phyloP scores from a whole-genome alignment of 2,888 invertebrate species.

The Plebejus anna region DNA sequence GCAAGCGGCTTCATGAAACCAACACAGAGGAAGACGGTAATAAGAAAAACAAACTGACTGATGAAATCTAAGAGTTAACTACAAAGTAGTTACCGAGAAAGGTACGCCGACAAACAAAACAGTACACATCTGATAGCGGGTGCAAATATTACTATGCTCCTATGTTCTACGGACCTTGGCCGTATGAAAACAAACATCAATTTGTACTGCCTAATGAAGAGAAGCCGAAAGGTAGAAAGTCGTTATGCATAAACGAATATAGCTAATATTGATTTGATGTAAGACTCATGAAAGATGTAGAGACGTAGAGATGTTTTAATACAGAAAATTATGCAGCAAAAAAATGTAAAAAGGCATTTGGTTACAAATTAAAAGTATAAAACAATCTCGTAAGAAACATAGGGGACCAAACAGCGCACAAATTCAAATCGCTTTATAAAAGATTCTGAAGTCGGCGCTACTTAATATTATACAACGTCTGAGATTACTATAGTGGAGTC shows the following conservation, averaged over 20 bases:
- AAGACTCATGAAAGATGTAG: neutral
- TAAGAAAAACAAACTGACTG: slow-evolving; percentile 11
- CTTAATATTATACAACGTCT: too few relatives aligned
- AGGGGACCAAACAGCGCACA: too few relatives aligned
- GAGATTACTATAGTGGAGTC: neutral
- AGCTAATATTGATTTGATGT: neutral
- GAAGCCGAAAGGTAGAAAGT: neutral
- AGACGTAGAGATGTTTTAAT: neutral
- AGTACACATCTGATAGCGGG: neutral
- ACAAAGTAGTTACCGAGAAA: slow-evolving; percentile 3
- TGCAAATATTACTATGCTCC: slow-evolving; percentile 7
- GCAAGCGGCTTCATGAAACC: neutral
- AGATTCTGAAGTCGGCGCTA: too few relatives aligned
- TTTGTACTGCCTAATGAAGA: neutral
- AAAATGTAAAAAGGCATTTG: neutral
- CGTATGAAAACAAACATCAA: slow-evolving; percentile 14
- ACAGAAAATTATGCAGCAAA: neutral
- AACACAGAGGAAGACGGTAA: neutral
- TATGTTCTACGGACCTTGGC: slow-evolving; percentile 1
- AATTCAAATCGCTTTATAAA: too few relatives aligned
- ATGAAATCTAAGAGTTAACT: slow-evolving; percentile 19
- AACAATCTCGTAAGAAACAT: neutral
- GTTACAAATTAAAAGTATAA: neutral
- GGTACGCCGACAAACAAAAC: slow-evolving; percentile 9
- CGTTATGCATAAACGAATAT: neutral